Percentiles rank a stretch among this genome's conserved stretches.
Conservation (phyloP, 2,797 vertebrate species). For the Darevskia mixta region DNA sequence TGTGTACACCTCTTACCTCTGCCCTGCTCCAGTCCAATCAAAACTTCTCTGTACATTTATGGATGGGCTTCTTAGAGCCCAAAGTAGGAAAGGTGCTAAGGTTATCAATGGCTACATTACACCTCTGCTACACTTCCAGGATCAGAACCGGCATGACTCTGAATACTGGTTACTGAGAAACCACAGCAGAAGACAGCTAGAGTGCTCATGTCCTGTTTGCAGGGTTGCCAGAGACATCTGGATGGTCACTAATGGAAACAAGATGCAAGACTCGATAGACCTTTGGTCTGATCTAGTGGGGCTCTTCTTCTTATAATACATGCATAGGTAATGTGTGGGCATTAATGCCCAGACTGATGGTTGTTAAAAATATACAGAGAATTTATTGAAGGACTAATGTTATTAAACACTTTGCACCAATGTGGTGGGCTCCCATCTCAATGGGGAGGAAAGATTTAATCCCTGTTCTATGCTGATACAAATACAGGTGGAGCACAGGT, state of each 20-base stretch:
- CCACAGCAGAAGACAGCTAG: not conserved
- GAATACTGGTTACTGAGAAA: not conserved
- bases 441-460: not conserved
- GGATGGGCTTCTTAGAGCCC: no score
- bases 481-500: not conserved
- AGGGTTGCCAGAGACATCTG: not conserved
- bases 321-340: not conserved
- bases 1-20: not conserved
- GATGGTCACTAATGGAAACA: not conserved
- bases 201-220: not conserved
- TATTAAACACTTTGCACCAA: not conserved
- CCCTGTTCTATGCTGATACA: not conserved
- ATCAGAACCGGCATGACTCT: not conserved
- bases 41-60: no score
- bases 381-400: not conserved
- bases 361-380: not conserved
- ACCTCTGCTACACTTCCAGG: not conserved
- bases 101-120: not conserved
- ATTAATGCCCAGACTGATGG: not conserved
- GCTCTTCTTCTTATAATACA: not conserved
- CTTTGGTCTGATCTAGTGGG: not conserved
- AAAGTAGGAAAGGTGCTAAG: no score
- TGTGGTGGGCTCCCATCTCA: not conserved
- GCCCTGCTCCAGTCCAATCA: not conserved
- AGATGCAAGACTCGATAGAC: not conserved